Evolutionary conservation across 2,888 invertebrate genomes (phyloP), one percentile per base, ranked within the genome.

Genomic region (Campopleginae sp.): DNA sequence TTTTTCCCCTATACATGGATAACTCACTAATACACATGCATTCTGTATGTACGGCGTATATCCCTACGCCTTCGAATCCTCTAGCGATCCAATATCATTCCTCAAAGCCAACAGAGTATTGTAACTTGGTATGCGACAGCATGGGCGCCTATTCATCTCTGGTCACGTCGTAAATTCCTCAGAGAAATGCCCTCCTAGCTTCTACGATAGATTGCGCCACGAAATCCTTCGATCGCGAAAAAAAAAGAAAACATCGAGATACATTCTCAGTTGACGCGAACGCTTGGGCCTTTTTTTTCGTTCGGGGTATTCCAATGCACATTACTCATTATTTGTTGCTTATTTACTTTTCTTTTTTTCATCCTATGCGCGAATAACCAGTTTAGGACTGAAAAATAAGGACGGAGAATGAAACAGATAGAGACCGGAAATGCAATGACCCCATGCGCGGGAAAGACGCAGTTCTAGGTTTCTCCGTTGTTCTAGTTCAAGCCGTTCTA

Each of bases 341-440:
- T 31, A 27, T 17, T 8, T 31, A 17, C 14, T 17, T 46, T 46
- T 68, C 27, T 68, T 68, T 68, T 46, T 68, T 42, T 68, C 14
- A 46, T 27, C 17, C n/a, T 46, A 68, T 46, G 33, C 27, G 42
- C 44, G 44, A 27, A 58, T 61, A 54, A 54, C 54, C 17, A 51
- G 51, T 38, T 46, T 51, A 19, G 48, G 33, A 46, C n/a, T 38
- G 68, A 68, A 44, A 46, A 68, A n/a, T 33, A 27, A 54, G 6
- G n/a, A 42, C 19, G 12, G 33, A 38, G 77, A 65, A 46, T 19
- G 31, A 68, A 19, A 54, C 6, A 72, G 23, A 58, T 8, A 42
- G 74, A 74, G 70, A 80, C 76, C 80, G 84, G 76, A 84, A 76
- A 80, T 80, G 65, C 84, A 84, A 72, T 72, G 76, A 80, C 76